phyloP scores from a whole-genome alignment of 2,113 vertebrate genomes.

The Silurus asotus region DNA sequence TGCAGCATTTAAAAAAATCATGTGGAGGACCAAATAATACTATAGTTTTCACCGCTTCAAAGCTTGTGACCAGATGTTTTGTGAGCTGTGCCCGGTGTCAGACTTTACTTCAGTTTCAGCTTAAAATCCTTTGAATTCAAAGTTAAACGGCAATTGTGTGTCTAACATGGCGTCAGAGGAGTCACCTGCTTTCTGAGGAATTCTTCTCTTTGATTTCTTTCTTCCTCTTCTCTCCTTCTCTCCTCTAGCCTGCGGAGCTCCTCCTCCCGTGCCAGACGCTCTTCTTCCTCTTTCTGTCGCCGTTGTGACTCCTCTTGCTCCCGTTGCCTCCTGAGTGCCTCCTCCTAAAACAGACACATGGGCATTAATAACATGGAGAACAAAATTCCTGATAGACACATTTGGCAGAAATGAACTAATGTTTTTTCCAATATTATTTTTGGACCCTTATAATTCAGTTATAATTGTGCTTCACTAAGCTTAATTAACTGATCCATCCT shows the following conservation, averaged over 20 bases:
- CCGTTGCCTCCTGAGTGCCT: conserved; percentile 72
- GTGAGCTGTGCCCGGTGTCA: not conserved
- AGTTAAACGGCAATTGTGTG: not conserved
- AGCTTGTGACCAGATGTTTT: not conserved
- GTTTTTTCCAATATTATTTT: not conserved
- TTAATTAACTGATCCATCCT: not conserved
- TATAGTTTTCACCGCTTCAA: not conserved
- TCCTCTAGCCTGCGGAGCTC: conserved; percentile 86
- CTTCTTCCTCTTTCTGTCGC: conserved; percentile 90
- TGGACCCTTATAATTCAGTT: no score
- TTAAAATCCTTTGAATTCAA: not conserved
- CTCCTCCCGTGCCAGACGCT: conserved; percentile 89
- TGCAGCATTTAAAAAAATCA: not conserved
- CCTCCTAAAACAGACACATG: conserved; percentile 78
- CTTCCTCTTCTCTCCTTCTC: conserved; percentile 89
- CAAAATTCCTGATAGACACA: not conserved
- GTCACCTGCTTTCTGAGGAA: conserved; percentile 89
- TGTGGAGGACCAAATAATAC: not conserved
- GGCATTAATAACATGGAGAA: not conserved
- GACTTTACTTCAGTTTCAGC: not conserved
- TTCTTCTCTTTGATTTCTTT: conserved; percentile 86
- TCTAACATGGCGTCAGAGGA: not conserved
- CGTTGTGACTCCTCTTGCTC: conserved; percentile 79
- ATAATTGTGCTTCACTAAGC: not conserved
- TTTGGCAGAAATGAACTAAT: not conserved